Base-by-base conservation (phyloP, 2,888 invertebrate species). In the Drosophila quinaria region DNA sequence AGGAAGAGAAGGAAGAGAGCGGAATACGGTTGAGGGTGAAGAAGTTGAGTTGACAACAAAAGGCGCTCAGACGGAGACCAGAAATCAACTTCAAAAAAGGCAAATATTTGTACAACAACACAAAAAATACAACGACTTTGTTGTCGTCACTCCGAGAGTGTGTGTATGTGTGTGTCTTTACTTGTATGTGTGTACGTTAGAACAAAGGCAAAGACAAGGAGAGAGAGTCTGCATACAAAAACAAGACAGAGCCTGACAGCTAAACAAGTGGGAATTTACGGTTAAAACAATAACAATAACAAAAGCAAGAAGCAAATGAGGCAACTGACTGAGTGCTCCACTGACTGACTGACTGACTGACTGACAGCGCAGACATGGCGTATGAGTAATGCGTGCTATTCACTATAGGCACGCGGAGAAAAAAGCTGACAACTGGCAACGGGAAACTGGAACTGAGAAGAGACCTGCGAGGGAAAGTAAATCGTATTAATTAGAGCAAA, bases 31-130 rank as follows among this genome's bases (percentile, higher is more conserved):
- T 15, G 44, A 41, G 13, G 22, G 6, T 8, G 29, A 2, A 39
- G 31, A 65, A 65, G 64, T 74, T 71, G 66, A 80, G 71, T 65
- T 77, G 62, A 71, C 77, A 88, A 87, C 89, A 86, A 88, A 88
- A 74, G 84, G 64, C 87, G 80, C 80, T 80, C 73, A 64, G 72
- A 67, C 60, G 65, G 50, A 69, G 72, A 82, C 79, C 79, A 70
- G 83, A 88, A 88, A 89, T 80, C 87, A 86, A 89, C 86, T 87
- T 87, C 60, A 87, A 87, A 89, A 85, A 84, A 77, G 73, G 87
- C 80, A 87, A 87, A 87, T 87, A 87, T 87, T 87, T 89, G 82
- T 75, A 66, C 64, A 77, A 74, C 71, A 78, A 80, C 63, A 74
- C 37, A 51, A 39, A 55, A 47, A 56, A 59, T 59, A 49, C 25